Conservation (phyloP, 2,888 invertebrate genomes). For the Cryptocephalus primarius region DNA sequence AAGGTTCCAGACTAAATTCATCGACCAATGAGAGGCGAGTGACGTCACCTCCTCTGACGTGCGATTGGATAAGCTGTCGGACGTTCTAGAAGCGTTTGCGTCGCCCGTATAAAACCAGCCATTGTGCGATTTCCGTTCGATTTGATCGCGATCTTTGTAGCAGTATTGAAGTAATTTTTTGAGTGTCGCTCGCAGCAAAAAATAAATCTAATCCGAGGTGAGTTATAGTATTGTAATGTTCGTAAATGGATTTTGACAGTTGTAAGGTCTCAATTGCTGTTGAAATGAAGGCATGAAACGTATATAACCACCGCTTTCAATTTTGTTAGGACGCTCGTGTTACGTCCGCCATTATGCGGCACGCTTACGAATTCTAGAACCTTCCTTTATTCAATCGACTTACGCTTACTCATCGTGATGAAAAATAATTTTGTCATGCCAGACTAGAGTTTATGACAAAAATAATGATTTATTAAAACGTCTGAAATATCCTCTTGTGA, state of each 20-base stretch:
- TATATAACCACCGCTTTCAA: background rate
- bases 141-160: constrained; percentile 25
- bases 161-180: constrained; percentile 4
- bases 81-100: background rate
- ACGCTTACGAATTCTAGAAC: background rate
- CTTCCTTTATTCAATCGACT: background rate
- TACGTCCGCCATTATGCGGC: background rate
- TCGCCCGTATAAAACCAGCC: constrained; percentile 31
- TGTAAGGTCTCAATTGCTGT: background rate
- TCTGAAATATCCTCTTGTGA: background rate
- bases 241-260: background rate
- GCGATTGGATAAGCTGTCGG: background rate
- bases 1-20: too few species aligned
- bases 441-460: constrained; percentile 1
- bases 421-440: background rate
- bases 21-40: too few species aligned
- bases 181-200: background rate
- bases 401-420: too few species aligned
- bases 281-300: background rate
- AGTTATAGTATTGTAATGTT: background rate
- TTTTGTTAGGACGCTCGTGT: background rate
- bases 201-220: background rate
- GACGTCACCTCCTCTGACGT: background rate
- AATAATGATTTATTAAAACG: background rate
- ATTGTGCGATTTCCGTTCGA: constrained; percentile 22